phyloP scores from a whole-genome alignment of 2,888 invertebrate genomes.

The Phortica okadai region DNA sequence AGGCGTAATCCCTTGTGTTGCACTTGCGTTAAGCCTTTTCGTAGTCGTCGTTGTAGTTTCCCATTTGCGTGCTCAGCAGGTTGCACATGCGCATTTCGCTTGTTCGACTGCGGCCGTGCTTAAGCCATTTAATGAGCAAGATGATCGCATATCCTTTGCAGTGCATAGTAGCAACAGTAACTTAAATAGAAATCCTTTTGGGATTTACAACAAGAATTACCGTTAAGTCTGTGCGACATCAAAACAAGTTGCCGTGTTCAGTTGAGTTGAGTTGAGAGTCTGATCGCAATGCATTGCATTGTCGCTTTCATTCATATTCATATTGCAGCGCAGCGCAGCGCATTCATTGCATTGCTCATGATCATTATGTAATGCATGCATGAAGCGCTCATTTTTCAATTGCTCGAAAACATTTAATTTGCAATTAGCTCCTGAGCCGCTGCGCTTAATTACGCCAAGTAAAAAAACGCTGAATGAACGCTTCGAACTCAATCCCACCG shows the following conservation, averaged over 20 bases:
- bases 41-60: background rate
- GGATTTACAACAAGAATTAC: conserved; percentile 8
- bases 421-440: conserved; percentile 52
- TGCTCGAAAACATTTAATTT: conserved; percentile 59
- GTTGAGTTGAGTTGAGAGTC: background rate
- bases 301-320: background rate
- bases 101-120: background rate
- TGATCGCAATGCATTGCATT: background rate
- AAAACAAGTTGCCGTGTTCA: background rate
- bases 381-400: conserved; percentile 12
- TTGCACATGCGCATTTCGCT: conserved; percentile 7
- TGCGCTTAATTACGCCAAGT: conserved; percentile 23
- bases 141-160: conserved; percentile 21
- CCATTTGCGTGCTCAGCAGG: conserved; percentile 5
- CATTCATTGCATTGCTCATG: background rate
- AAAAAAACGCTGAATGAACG: background rate
- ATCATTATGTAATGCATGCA: conserved; percentile 21
- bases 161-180: background rate
- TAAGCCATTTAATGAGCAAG: conserved; percentile 23
- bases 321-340: background rate
- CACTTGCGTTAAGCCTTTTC: conserved; percentile 11
- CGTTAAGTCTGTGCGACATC: background rate
- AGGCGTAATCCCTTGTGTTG: background rate
- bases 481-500: background rate
- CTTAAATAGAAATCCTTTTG: conserved; percentile 5